These are phyloP conservation scores for Drosophila flavopinicola DNA, from an alignment of 2,888 invertebrate species.

Conservation along the genomic window DNA sequence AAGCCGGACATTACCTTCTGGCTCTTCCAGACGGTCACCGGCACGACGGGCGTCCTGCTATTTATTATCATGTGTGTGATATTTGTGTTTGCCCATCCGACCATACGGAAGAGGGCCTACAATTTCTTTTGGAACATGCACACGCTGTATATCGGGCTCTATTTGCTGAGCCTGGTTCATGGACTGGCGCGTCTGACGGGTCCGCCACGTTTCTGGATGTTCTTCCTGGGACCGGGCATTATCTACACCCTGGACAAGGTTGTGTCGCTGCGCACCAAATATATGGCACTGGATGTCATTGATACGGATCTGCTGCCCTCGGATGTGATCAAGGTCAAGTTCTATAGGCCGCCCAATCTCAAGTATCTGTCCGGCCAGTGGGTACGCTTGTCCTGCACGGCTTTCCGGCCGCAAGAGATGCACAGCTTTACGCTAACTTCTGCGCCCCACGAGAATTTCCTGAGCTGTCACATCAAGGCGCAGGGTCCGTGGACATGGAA, in stretches of 20 bases:
- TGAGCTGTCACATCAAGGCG: slow-evolving; percentile 96
- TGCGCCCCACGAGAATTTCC: slow-evolving; percentile 96
- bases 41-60: slow-evolving; percentile 93
- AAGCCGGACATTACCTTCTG: slow-evolving; percentile 97
- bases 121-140: slow-evolving; percentile 98
- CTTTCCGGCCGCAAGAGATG: slow-evolving; percentile 94
- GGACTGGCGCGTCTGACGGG: slow-evolving; percentile 96
- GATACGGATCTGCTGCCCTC: slow-evolving; percentile 97
- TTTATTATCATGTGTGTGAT: slow-evolving; percentile 97
- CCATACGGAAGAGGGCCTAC: slow-evolving; percentile 95
- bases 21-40: slow-evolving; percentile 97
- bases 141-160: slow-evolving; percentile 93
- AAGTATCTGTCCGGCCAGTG: slow-evolving; percentile 97
- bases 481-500: slow-evolving; percentile 99
- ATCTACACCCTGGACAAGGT: slow-evolving; percentile 96
- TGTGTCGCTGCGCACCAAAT: slow-evolving; percentile 94
- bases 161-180: slow-evolving; percentile 93
- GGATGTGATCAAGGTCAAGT: slow-evolving; percentile 96
- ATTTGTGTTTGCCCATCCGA: slow-evolving; percentile 98
- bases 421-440: slow-evolving; percentile 98
- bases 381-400: slow-evolving; percentile 96
- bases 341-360: slow-evolving; percentile 97
- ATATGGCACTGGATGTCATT: slow-evolving; percentile 95
- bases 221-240: slow-evolving; percentile 95
- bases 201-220: slow-evolving; percentile 96